Base-by-base conservation (phyloP, 1,140 invertebrate species). In the Penaeus indicus region DNA sequence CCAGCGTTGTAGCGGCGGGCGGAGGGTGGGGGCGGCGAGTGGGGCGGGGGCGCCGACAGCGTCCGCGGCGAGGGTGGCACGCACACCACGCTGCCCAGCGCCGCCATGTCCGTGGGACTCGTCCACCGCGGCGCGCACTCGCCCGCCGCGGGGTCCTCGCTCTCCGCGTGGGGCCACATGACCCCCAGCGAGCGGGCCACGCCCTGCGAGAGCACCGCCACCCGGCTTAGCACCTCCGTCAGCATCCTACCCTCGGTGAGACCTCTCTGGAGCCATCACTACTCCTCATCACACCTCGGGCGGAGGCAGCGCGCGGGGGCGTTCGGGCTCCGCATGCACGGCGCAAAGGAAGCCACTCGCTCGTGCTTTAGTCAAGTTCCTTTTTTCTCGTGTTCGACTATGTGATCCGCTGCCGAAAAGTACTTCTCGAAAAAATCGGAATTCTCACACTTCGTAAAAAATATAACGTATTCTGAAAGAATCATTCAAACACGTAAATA, bases 81-180 rank as follows among this genome's bases (percentile, higher is more conserved):
- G n/a, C 86, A 88, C 42, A 88, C 86, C 16, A 88, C 86, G 25
- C 80, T 88, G 63, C 86, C 86, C 60, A 88, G 69, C 10, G 80
- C 67, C 27, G 86, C 86, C 86, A 88, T 88, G 67, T 88, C 86
- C 69, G 86, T 88, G 19, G 86, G 86, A 27, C 86, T 88, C 3
- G 86, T 88, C 86, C 86, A 88, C 5, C 86, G 64, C 21, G 86
- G 86, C 47, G 86, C 86, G 27, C 86, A 88, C 69, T 88, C 86
- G 67, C 86, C 86, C 60, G 62, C 80, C 21, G 60, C 47, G 19
- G 63, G 42, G 22, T 77, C 42, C 19, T 69, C 79, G 27, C n/a
- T 47, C 7, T 88, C 86, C 22, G 42, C 62, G 60, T 88, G 81
- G 47, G 86, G 86, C 86, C 86, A 88, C 86, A 88, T 88, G 21